Base-by-base conservation (phyloP, 2,888 invertebrate species). In the Drosophila fungiperda region DNA sequence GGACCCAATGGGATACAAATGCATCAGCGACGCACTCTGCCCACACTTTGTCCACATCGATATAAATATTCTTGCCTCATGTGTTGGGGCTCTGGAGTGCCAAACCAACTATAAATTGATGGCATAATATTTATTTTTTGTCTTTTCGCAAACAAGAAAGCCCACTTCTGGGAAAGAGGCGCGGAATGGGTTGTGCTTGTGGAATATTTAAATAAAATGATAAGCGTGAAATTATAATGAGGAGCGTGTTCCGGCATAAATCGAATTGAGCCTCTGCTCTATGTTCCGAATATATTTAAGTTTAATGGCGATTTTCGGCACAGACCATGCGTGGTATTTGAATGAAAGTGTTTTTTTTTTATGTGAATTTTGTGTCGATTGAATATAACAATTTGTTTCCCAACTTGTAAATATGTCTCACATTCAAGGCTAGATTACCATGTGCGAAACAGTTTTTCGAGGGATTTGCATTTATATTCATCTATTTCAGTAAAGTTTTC, bases 1-100 rank as follows among this genome's bases (percentile, higher is more conserved):
- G 90, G 90, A 89, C 90, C 87, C 90, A 87, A 81, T 85, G 87
- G 87, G 76, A 90, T 90, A 87, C 85, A 87, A 77, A 82, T 90
- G 89, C 90, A 90, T 86, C 78, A 76, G 67, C 75, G 70, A 64
- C 68, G 67, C 72, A 68, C 72, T 68, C 60, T 48, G 32, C 57
- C 58, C 49, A 58, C 49, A 64, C 59, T 50, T 60, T 61, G 35
- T 20, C 55, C 63, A 70, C 63, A 73, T 65, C 74, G 64, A 78
- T 72, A 76, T 71, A 78, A 83, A 85, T 73, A 73, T 68, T 57
- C 52, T 50, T 36, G 53, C 60, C 15, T 8, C 45, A 23, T 45
- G 15, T 50, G 38, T 15, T 23, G 53, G 20, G 12, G 15, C 29
- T 17, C 50, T 32, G 42, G 32, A 57, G 55, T 57, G 49, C 42